Evolutionary conservation across 2,888 invertebrate species (phyloP).

Genomic region (Volucella inflata): DNA sequence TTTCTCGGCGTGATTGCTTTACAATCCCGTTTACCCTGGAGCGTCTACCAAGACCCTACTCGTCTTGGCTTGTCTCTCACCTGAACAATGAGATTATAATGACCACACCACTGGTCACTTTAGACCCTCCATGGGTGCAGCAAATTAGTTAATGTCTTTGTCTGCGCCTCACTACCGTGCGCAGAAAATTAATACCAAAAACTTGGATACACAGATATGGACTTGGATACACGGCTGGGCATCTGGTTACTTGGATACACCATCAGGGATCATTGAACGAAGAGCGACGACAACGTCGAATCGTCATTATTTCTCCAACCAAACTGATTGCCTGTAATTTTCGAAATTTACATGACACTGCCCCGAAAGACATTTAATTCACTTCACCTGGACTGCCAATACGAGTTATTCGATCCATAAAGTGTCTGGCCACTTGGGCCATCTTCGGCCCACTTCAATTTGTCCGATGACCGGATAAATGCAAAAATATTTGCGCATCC

Average conservation of each 20-base stretch:
- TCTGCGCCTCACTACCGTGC: constrained; percentile 18
- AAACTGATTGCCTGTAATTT: constrained; percentile 62
- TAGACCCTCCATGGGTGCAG: constrained; percentile 3
- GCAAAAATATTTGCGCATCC: constrained; percentile 24
- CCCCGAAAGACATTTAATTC: constrained; percentile 51
- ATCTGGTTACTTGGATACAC: too few species aligned
- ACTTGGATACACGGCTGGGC: too few species aligned
- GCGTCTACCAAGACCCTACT: constrained; percentile 12
- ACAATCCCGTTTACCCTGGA: background rate
- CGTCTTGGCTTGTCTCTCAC: background rate
- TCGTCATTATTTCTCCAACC: constrained; percentile 48
- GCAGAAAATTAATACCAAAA: constrained; percentile 26
- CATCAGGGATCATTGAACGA: constrained; percentile 38
- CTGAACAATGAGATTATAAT: constrained; percentile 44
- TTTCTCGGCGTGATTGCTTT: constrained; percentile 26
- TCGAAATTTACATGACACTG: constrained; percentile 61
- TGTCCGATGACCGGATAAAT: constrained; percentile 38
- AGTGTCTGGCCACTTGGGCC: constrained; percentile 14
- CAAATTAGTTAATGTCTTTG: constrained; percentile 61
- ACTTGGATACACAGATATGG: too few species aligned
- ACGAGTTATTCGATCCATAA: constrained; percentile 57
- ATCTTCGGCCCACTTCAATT: constrained; percentile 32
- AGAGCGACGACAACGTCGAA: constrained; percentile 12
- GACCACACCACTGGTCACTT: constrained; percentile 23
- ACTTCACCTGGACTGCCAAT: constrained; percentile 60